Conservation (phyloP, 2,888 invertebrate species). For the Mayetiola destructor region DNA sequence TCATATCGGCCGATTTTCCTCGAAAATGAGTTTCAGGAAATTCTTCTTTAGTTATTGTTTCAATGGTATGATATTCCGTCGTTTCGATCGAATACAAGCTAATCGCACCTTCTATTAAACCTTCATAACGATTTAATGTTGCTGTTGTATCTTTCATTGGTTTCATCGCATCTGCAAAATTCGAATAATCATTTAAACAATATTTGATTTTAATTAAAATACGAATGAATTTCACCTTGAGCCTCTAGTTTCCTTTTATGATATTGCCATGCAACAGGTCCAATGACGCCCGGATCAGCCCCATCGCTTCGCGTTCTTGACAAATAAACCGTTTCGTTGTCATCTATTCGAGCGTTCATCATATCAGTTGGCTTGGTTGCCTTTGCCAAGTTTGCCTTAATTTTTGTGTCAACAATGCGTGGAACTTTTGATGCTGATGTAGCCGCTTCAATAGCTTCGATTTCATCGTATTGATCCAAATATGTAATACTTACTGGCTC, state of each 20-base stretch:
- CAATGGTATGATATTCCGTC: conserved; percentile 26
- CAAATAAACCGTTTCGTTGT: conserved; percentile 23
- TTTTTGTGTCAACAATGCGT: conserved; percentile 18
- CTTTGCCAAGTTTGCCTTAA: background rate
- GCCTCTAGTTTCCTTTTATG: conserved; percentile 54
- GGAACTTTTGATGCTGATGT: conserved; percentile 21
- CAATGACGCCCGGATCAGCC: conserved; percentile 69
- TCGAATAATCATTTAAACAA: background rate
- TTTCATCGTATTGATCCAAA: conserved; percentile 39
- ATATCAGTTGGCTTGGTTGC: background rate
- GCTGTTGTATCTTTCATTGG: conserved; percentile 31
- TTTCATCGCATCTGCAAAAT: conserved; percentile 22
- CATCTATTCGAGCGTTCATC: background rate
- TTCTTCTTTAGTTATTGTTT: conserved; percentile 23
- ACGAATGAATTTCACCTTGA: conserved; percentile 26
- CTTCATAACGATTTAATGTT: conserved; percentile 33
- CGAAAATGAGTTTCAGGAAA: conserved; percentile 25
- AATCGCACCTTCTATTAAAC: conserved; percentile 34
- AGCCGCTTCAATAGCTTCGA: conserved; percentile 19
- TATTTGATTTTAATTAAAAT: background rate
- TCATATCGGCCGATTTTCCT: conserved; percentile 31
- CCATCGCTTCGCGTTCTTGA: conserved; percentile 54
- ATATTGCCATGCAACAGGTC: conserved; percentile 70
- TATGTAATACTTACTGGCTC: conserved; percentile 65
- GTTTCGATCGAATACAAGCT: conserved; percentile 32